Base-by-base conservation (phyloP, 1,140 invertebrate genomes). In the Rhopalosiphum padi region DNA sequence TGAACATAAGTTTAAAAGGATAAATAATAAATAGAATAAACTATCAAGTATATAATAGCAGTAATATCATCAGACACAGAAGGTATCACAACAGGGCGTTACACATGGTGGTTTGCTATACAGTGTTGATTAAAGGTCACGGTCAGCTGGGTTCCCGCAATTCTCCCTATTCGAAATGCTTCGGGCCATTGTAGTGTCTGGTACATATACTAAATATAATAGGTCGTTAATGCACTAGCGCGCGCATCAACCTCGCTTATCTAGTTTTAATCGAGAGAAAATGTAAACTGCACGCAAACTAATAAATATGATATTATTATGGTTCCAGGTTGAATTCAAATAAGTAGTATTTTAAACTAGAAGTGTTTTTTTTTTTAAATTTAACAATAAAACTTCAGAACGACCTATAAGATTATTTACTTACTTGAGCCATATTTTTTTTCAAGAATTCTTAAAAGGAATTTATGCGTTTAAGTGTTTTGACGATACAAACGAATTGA, bases 41-140 rank as follows among this genome's bases (percentile, higher is more conserved):
- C 22, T 35, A 51, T 18, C 21, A 88, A 35, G 46, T 88, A 23
- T 88, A 51, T 88, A 87, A 48, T 48, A 87, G 25, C 2, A 87
- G 4, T 87, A 87, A 48, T 87, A 88, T 88, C 43, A 37, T 53
- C 46, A 55, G 25, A 23, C 35, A 55, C 8, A 89, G 87, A 55
- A 89, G 51, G 53, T 55, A 90, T 41, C 23, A 90, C 89, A 55
- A 68, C 89, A 68, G 53, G 89, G 89, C 89, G 89, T 90, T 43
- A 90, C 89, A 90, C 37, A 60, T n/a, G 89, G 23, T 90, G 89
- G 25, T 68, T 90, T 37, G 89, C 89, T 90, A 90, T 68, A 93
- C 77, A 55, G 82, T 43, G 82, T 37, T 85, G 82, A 93, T 93
- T 93, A 93, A 53, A 93, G 91, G 91, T 93, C 91, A 93, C 91